phyloP scores from a whole-genome alignment of 2,797 vertebrate species.

The Chrosomus eos region DNA sequence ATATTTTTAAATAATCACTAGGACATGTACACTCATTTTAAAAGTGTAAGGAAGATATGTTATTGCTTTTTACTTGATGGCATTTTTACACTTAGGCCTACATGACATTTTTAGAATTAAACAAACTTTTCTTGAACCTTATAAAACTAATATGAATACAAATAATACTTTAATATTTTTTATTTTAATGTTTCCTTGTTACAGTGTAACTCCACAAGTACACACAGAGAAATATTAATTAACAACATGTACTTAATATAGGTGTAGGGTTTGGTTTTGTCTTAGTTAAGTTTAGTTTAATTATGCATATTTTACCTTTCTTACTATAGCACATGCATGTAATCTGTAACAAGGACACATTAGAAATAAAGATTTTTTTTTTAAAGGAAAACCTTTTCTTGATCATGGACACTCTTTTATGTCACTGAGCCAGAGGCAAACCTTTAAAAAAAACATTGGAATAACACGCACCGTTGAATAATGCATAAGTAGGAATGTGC shows the following conservation, averaged over 20 bases:
- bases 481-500: constrained; percentile 2
- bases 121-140: background rate
- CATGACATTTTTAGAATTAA: background rate
- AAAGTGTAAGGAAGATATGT: too few species aligned
- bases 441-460: background rate
- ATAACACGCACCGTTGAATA: background rate
- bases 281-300: background rate
- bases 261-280: background rate
- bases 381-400: background rate
- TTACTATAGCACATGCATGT: background rate
- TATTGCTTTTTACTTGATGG: too few species aligned
- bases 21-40: too few species aligned
- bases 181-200: too few species aligned
- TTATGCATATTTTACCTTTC: background rate
- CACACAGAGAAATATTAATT: background rate
- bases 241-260: background rate
- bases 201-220: background rate
- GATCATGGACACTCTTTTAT: background rate
- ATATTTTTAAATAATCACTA: too few species aligned
- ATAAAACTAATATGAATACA: too few species aligned
- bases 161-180: too few species aligned
- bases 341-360: background rate
- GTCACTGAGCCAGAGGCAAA: background rate
- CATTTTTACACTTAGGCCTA: too few species aligned
- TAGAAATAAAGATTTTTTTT: background rate